Conservation (phyloP, 2,113 vertebrate species). For the Himantopus leucocephalus region DNA sequence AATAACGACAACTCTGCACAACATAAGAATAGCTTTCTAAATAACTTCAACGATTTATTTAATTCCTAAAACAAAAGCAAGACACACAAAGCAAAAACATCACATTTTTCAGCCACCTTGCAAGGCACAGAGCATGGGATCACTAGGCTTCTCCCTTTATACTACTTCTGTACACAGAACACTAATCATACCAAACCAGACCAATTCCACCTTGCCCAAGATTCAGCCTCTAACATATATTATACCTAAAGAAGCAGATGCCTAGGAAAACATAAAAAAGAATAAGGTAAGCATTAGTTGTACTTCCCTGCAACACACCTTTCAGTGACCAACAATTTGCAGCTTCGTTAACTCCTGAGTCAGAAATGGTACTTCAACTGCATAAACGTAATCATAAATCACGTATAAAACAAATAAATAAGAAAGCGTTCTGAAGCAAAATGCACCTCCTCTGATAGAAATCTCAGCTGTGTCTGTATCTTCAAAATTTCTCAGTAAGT, state of each 20-base stretch:
- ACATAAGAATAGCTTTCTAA: background rate
- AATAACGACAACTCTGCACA: accelerated
- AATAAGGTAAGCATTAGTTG: background rate
- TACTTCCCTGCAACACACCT: background rate
- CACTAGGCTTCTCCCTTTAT: background rate
- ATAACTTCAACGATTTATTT: background rate
- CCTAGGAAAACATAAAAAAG: background rate
- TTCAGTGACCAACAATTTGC: background rate
- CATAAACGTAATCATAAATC: background rate
- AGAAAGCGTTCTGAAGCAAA: background rate
- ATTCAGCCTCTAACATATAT: background rate
- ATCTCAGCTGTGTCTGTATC: background rate
- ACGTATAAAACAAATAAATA: background rate
- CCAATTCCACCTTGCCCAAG: background rate
- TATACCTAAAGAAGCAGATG: background rate
- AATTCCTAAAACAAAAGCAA: background rate
- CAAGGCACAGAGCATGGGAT: background rate
- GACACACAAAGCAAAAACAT: background rate
- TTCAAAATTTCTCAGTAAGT: background rate
- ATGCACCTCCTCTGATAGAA: background rate
- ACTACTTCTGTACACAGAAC: background rate
- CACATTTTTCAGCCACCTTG: background rate
- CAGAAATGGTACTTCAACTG: background rate
- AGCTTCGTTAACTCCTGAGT: background rate
- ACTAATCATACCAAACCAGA: background rate